A percentile compares a stretch with the other conserved stretches of the same genome.
Conservation (phyloP, 2,797 vertebrate genomes). For the Etheostoma perlongum region DNA sequence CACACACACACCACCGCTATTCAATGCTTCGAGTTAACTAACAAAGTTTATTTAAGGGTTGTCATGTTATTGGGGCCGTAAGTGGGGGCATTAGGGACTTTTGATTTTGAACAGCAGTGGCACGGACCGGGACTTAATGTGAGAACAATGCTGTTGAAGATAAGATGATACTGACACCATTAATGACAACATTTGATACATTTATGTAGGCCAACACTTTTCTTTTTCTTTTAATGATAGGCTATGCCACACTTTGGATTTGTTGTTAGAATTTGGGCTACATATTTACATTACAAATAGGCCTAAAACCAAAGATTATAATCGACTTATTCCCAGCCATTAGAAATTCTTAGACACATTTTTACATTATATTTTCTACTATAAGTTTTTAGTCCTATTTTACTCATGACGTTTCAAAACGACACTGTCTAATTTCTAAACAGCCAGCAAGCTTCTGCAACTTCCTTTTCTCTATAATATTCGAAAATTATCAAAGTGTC, state of each 20-base stretch:
- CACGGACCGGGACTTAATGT: slow-evolving; percentile 36
- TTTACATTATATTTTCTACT: neutral
- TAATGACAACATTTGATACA: neutral
- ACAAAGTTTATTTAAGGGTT: slow-evolving; percentile 76
- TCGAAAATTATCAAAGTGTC: neutral
- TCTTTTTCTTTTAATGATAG: no score
- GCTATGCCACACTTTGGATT: no score
- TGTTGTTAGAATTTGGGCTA: neutral
- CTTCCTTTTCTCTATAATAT: neutral
- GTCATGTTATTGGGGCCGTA: slow-evolving; percentile 58
- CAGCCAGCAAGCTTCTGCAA: neutral
- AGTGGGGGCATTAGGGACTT: slow-evolving; percentile 64
- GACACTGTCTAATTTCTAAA: neutral
- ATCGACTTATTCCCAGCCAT: neutral
- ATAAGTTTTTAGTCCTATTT: neutral
- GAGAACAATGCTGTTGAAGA: slow-evolving; percentile 9
- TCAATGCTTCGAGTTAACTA: slow-evolving; percentile 67
- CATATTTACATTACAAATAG: neutral
- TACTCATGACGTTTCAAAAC: neutral
- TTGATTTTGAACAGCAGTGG: slow-evolving; percentile 44
- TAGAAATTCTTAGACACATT: neutral
- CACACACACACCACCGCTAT: slow-evolving; percentile 35
- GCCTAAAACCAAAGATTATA: no score
- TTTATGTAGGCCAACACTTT: slow-evolving; percentile 2
- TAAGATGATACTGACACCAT: slow-evolving; percentile 10